A percentile compares a stretch with the other conserved stretches of the same genome.
These are phyloP conservation scores for Python bivittatus DNA, from an alignment of 2,113 vertebrate genomes.

Conservation along the genomic window DNA sequence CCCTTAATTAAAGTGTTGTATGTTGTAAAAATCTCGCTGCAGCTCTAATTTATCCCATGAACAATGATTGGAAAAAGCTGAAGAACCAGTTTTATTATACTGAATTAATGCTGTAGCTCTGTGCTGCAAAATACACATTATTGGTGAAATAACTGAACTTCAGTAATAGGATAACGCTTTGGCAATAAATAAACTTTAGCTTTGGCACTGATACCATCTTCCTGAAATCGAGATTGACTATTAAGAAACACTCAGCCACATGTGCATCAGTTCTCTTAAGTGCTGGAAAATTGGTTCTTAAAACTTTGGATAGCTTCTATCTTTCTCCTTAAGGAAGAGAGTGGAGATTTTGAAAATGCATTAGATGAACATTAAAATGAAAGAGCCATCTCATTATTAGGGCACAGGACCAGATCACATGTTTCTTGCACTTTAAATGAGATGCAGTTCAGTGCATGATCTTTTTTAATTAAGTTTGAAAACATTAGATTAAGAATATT, in stretches of 20 bases:
- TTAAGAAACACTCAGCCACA: neutral
- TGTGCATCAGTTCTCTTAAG: neutral
- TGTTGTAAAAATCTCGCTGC: neutral
- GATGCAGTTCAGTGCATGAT: neutral
- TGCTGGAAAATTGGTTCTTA: neutral
- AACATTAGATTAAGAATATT: neutral
- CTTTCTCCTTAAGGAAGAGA: neutral
- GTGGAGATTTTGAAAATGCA: slow-evolving; percentile 3
- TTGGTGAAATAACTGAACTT: slow-evolving; percentile 11
- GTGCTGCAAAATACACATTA: neutral
- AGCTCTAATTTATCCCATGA: neutral
- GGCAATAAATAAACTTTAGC: slow-evolving; percentile 2
- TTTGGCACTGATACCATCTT: neutral
- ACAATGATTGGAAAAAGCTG: neutral
- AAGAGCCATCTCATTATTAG: neutral
- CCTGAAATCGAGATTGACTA: slow-evolving; percentile 10
- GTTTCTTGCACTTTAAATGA: neutral
- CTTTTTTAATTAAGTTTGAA: neutral
- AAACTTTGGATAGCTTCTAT: neutral
- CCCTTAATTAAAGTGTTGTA: neutral
- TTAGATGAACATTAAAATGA: neutral
- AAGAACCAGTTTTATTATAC: neutral
- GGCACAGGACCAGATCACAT: neutral
- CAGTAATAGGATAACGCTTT: neutral
- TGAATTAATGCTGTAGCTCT: neutral